Conservation (phyloP, 2,888 invertebrate species). For the Clanis bilineata region DNA sequence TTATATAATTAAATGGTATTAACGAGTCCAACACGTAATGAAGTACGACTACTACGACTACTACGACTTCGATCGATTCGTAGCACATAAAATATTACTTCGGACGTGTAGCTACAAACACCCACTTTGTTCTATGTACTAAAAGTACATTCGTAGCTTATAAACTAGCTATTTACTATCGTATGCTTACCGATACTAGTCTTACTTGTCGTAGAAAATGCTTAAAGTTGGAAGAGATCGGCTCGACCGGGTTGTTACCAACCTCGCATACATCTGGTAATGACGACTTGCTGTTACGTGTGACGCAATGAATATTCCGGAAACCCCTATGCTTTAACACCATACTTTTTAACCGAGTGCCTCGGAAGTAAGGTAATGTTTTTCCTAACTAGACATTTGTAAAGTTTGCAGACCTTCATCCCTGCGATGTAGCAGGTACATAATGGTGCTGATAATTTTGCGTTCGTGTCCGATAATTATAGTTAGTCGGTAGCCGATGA, state of each 20-base stretch:
- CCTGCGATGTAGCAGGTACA: background rate
- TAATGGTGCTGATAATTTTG: background rate
- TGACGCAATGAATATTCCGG: too few relatives aligned
- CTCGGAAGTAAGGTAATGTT: too few relatives aligned
- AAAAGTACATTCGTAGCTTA: background rate
- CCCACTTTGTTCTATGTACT: background rate
- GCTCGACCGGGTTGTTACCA: too few relatives aligned
- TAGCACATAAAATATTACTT: background rate
- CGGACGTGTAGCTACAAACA: background rate
- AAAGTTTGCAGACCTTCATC: too few relatives aligned
- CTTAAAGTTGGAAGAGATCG: too few relatives aligned
- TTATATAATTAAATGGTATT: conserved; percentile 2
- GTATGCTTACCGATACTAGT: too few relatives aligned
- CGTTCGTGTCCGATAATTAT: background rate
- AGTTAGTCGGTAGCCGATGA: background rate
- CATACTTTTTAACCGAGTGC: too few relatives aligned
- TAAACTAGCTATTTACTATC: background rate
- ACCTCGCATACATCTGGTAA: too few relatives aligned
- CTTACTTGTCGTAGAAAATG: background rate
- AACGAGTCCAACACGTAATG: background rate
- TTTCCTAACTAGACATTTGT: too few relatives aligned
- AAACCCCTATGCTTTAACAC: too few relatives aligned
- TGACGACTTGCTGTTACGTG: too few relatives aligned
- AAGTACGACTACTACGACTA: background rate
- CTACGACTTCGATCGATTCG: background rate